These are phyloP conservation scores for Philonicus albiceps DNA, from an alignment of 2,888 invertebrate genomes.

Conservation along the genomic window DNA sequence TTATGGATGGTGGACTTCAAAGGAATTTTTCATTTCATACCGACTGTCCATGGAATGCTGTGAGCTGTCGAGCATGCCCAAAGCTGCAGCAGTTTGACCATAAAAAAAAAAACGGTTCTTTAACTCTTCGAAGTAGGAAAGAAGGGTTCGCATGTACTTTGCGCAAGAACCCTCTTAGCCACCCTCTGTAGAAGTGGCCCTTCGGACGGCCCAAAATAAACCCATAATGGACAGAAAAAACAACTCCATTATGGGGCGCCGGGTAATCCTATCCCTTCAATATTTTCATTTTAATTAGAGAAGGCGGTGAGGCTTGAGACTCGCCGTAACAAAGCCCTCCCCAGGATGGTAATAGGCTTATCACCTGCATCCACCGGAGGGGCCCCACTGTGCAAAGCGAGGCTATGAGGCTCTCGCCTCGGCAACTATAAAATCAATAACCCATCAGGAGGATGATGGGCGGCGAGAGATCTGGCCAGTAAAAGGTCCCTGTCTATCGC, in stretches of 20 bases:
- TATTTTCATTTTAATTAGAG: conserved; percentile 29
- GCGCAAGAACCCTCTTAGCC: neutral
- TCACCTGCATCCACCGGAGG: conserved; percentile 3
- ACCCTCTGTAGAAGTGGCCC: neutral
- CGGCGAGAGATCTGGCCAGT: neutral
- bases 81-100: neutral
- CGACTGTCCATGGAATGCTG: neutral
- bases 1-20: neutral
- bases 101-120: neutral
- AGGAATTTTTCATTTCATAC: conserved; percentile 1
- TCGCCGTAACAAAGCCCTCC: neutral
- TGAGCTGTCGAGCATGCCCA: neutral
- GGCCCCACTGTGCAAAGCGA: neutral
- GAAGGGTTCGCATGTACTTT: neutral
- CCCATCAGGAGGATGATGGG: conserved; percentile 21
- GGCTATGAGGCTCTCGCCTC: neutral
- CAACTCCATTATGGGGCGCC: neutral
- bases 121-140: neutral
- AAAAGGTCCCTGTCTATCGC: conserved; percentile 22
- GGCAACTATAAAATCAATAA: conserved; percentile 14
- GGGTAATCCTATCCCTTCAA: neutral
- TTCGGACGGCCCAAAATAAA: neutral
- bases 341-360: conserved; percentile 27
- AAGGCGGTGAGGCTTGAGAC: neutral
- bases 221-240: conserved; percentile 6